Evolutionary conservation across 2,113 vertebrate genomes (phyloP).

Genomic region (Pantherophis guttatus): DNA sequence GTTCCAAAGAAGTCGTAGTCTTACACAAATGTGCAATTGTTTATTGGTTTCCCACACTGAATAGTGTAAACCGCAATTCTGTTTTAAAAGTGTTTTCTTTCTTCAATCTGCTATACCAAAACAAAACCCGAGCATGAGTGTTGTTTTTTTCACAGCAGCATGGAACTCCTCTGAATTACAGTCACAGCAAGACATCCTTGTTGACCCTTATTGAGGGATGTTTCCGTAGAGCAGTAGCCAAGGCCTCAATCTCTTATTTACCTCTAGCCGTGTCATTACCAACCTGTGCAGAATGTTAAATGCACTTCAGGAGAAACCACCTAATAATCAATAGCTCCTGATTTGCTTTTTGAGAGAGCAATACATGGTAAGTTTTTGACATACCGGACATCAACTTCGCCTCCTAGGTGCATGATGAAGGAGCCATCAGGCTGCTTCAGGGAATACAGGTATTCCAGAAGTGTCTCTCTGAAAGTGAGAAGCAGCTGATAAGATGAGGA

Average conservation of each 20-base stretch:
- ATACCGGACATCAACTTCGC: slow-evolving; percentile 97
- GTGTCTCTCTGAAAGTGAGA: slow-evolving; percentile 80
- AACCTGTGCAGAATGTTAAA: not conserved
- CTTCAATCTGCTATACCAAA: not conserved
- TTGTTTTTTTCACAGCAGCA: not conserved
- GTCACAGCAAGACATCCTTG: not conserved
- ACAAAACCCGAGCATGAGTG: not conserved
- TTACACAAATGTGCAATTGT: not conserved
- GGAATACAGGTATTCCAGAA: slow-evolving; percentile 85
- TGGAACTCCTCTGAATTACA: not conserved
- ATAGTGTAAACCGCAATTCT: not conserved
- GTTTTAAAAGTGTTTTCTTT: not conserved
- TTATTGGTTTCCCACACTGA: not conserved
- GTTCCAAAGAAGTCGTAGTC: not conserved
- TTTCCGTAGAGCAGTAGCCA: not conserved
- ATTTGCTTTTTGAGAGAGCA: not conserved
- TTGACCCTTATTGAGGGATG: not conserved
- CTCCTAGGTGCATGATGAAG: slow-evolving; percentile 93
- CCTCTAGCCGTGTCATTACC: not conserved
- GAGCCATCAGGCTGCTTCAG: slow-evolving; percentile 93
- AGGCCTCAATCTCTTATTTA: not conserved
- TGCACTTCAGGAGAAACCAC: not conserved
- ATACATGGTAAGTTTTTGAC: slow-evolving; percentile 29
- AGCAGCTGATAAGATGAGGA: not conserved
- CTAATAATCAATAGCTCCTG: not conserved